Percentiles rank a stretch among this genome's conserved stretches.
These are phyloP conservation scores for Gallinago solitaria DNA, from an alignment of 2,797 vertebrate species.

Conservation along the genomic window DNA sequence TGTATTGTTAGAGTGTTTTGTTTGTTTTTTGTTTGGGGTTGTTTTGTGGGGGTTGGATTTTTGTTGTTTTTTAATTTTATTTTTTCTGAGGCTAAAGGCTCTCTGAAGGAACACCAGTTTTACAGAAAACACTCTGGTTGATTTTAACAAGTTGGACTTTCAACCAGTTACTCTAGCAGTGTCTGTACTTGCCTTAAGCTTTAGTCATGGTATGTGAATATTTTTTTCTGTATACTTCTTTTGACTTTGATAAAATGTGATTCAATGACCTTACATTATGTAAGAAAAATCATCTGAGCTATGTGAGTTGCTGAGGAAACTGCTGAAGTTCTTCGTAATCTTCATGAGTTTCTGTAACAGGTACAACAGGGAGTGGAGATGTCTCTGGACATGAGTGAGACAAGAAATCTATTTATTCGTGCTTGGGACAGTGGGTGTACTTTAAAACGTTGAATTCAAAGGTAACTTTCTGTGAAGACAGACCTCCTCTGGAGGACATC, in stretches of 20 bases:
- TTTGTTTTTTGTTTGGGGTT: background rate
- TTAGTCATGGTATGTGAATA: background rate
- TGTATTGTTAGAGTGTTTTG: background rate
- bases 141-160: background rate
- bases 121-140: background rate
- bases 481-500: background rate
- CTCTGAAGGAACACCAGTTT: background rate
- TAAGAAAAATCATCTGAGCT: background rate
- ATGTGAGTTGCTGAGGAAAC: background rate
- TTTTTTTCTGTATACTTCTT: background rate
- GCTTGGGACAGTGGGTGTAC: background rate
- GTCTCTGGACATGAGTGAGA: background rate
- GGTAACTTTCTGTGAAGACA: background rate
- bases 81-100: slow-evolving; percentile 12
- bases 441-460: background rate
- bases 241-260: background rate
- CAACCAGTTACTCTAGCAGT: background rate
- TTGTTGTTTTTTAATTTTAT: background rate
- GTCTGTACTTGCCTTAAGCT: background rate
- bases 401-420: background rate
- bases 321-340: background rate
- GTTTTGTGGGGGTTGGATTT: background rate
- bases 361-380: background rate
- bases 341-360: background rate
- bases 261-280: background rate